Conservation (phyloP, 2,797 vertebrate genomes). For the Smutsia gigantea region DNA sequence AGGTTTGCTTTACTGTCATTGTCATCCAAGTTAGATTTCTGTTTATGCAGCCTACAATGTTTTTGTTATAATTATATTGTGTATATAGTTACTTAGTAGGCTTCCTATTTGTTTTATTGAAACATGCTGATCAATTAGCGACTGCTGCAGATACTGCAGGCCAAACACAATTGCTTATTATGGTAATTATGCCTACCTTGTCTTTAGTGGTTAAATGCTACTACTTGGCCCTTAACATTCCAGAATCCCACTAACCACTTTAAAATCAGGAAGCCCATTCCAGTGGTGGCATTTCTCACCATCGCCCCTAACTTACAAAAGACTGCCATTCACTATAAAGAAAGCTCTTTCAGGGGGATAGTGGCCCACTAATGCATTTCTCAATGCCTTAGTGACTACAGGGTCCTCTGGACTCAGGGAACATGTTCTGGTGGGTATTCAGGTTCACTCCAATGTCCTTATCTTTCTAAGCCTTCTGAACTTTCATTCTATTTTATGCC, state of each 20-base stretch:
- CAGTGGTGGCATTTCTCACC: neutral
- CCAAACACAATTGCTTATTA: neutral
- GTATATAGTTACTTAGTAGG: neutral
- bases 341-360: neutral
- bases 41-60: neutral
- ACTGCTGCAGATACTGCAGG: neutral
- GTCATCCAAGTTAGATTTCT: neutral
- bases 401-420: neutral
- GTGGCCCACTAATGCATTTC: neutral
- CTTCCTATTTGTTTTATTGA: constrained; percentile 15
- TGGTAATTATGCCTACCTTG: neutral
- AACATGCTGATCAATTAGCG: neutral
- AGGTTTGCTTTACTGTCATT: neutral
- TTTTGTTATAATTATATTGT: neutral
- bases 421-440: neutral
- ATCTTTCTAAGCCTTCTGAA: neutral
- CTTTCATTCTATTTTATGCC: neutral
- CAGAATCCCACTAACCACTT: neutral
- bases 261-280: neutral
- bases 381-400: neutral
- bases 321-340: neutral
- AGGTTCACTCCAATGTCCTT: neutral
- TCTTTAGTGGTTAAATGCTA: neutral
- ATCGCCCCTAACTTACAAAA: neutral
- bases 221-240: neutral